Evolutionary conservation across 2,888 invertebrate genomes (phyloP).

Genomic region (Pachymerium ferrugineum): DNA sequence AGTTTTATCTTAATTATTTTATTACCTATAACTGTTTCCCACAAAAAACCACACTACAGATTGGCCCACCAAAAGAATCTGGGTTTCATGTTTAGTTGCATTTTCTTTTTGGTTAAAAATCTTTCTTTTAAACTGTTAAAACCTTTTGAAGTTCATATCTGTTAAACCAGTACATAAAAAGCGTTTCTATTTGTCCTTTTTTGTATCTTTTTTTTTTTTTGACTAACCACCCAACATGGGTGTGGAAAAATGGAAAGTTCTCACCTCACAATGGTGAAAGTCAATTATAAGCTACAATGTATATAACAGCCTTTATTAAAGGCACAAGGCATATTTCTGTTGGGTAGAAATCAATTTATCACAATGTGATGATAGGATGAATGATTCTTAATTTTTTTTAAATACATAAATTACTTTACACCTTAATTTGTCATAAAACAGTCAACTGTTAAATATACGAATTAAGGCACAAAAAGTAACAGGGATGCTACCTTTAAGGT

Average conservation of each 20-base stretch:
- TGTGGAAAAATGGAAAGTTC: background rate
- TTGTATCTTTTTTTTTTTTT: background rate
- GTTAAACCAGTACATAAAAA: conserved; percentile 9
- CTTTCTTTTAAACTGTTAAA: background rate
- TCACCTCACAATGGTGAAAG: conserved; percentile 32
- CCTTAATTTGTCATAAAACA: background rate
- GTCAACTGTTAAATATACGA: too few species aligned
- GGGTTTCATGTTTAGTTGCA: conserved; percentile 27
- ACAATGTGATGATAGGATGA: background rate
- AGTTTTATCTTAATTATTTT: background rate
- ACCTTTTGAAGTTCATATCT: background rate
- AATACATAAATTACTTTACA: conserved; percentile 1
- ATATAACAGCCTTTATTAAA: conserved; percentile 33
- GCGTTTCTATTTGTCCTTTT: conserved; percentile 8
- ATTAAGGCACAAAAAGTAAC: background rate
- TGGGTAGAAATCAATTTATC: background rate
- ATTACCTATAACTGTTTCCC: conserved; percentile 21
- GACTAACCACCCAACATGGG: conserved; percentile 31
- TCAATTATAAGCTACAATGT: conserved; percentile 6
- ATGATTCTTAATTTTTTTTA: background rate
- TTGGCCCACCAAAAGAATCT: conserved; percentile 34
- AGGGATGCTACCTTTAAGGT: background rate
- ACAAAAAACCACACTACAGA: conserved; percentile 31
- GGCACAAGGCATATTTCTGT: conserved; percentile 25
- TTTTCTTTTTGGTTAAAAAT: background rate